These are phyloP conservation scores for Pemphredon lugubris DNA, from an alignment of 2,888 invertebrate genomes.

Conservation along the genomic window DNA sequence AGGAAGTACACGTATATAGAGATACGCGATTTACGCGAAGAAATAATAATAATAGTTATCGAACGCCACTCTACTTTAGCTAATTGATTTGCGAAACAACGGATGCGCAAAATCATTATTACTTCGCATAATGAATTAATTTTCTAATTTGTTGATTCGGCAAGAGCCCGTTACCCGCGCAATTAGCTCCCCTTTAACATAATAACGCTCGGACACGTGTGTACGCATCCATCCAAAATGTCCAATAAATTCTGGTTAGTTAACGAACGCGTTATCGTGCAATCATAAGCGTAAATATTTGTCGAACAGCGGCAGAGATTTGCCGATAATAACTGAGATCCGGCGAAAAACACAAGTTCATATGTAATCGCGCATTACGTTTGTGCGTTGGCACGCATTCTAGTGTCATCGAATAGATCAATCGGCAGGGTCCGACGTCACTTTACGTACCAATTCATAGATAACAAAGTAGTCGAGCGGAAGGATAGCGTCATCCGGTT, in stretches of 20 bases:
- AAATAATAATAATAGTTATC: background rate
- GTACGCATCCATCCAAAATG: background rate
- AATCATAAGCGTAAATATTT: background rate
- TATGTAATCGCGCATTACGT: no score
- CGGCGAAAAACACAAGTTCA: no score
- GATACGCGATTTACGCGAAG: no score
- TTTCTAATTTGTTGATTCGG: background rate
- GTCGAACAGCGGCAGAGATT: background rate
- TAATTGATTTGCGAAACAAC: no score
- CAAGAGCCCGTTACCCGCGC: background rate
- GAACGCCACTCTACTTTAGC: no score
- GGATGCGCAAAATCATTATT: background rate
- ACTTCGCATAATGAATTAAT: slow-evolving; percentile 1
- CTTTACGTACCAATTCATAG: slow-evolving; percentile 20
- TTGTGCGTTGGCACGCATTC: no score
- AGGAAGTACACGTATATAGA: no score
- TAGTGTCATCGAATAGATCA: background rate
- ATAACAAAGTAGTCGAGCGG: slow-evolving; percentile 30
- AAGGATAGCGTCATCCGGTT: slow-evolving; percentile 35
- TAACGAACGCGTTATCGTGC: slow-evolving; percentile 8
- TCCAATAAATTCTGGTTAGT: slow-evolving; percentile 24
- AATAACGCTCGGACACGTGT: background rate
- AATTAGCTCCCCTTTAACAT: slow-evolving; percentile 3
- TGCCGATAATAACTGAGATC: no score
- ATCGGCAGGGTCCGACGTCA: slow-evolving; percentile 1